Base-by-base conservation (phyloP, 2,888 invertebrate genomes). In the Odontocerum albicorne region DNA sequence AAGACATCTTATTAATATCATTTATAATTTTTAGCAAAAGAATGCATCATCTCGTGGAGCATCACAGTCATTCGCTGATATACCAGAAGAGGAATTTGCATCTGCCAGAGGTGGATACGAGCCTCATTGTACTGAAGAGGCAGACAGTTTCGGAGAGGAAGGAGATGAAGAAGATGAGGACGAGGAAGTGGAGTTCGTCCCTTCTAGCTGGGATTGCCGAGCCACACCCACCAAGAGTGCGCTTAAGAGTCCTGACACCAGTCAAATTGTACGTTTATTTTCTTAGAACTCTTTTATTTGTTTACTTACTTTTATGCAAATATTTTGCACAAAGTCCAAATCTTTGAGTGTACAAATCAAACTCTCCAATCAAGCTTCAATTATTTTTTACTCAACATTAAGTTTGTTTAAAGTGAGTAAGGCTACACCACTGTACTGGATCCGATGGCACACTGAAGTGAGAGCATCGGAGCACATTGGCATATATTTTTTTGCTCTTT, bases 121-220 rank as follows among this genome's bases (percentile, higher is more conserved):
- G 35, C 10, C 40, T 35, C n/a, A 31, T 20, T 16, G 52, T 36
- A 15, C 17, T 15, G 58, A 42, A 10, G 57, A 40, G 31, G 51
- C 36, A 13, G 63, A 62, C 4, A 65, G 42, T 6, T 60, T 58
- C 10, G 60, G 62, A 40, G 61, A 49, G 66, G 54, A 49, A 62
- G 82, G 82, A 40, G 86, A 84, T 59, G 87, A 86, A 67, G 51
- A 51, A 4, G 51, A 51, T 22, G 82, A 82, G 62, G 82, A 83
- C 39, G 86, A 84, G 60, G 86, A 86, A 65, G 84, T 83, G 49
- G 87, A 86, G 67, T 90, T 90, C 69, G 84, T 88, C 54, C 89
- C 90, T 4, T 90, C 88, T 2, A 87, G 87, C 57, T 91, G 91
- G 91, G 86, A 90, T 70, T 86, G 87, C 63, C 82, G 83, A 65